Conservation (phyloP, 2,888 invertebrate species). For the Acholoe squamosa region DNA sequence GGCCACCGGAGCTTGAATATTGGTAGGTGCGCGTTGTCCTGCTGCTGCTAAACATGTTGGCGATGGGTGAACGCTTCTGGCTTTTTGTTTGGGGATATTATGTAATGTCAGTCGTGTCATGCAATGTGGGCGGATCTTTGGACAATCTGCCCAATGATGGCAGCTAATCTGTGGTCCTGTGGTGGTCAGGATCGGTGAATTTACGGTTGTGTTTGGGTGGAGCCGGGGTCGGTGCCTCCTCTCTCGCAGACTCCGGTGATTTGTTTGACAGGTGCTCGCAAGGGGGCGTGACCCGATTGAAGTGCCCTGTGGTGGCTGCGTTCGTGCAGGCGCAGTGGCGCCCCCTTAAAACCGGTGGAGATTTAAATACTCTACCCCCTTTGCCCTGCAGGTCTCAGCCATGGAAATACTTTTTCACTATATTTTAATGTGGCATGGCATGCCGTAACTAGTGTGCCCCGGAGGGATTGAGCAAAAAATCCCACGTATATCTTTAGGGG, state of each 20-base stretch:
- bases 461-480: no score
- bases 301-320: no score
- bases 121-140: background rate
- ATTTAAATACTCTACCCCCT: no score
- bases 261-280: conserved; percentile 3
- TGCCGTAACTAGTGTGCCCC: no score
- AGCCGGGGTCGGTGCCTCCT: background rate
- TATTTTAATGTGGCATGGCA: no score
- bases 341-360: no score
- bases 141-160: conserved; percentile 17
- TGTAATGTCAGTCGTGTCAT: background rate
- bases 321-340: no score
- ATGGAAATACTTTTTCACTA: no score
- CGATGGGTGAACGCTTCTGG: background rate
- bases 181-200: background rate
- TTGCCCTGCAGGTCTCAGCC: no score
- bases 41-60: background rate
- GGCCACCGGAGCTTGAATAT: conserved; percentile 53
- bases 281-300: background rate
- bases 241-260: background rate
- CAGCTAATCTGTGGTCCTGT: background rate
- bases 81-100: background rate
- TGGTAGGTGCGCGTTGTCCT: conserved; percentile 62
- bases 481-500: no score
- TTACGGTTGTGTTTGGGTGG: background rate